Conservation (phyloP, 2,113 vertebrate species). For the Elgaria multicarinata region DNA sequence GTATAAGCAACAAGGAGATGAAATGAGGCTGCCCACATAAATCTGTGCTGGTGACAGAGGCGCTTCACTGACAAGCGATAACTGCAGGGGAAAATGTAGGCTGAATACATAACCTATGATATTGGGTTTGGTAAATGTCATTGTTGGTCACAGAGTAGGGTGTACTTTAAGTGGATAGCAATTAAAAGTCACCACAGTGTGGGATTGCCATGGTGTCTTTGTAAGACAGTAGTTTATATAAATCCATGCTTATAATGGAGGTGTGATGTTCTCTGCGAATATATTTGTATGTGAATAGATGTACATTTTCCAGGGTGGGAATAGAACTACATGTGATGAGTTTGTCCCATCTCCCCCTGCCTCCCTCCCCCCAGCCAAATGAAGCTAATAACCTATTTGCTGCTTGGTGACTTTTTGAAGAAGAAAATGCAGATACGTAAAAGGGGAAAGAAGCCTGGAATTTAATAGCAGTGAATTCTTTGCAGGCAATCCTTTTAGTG, state of each 20-base stretch:
- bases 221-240: conserved; percentile 18
- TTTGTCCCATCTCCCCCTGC: not conserved
- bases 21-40: conserved; percentile 63
- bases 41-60: conserved; percentile 64
- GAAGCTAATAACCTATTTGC: not conserved
- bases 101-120: conserved; percentile 55
- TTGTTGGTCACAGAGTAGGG: conserved; percentile 36
- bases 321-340: not conserved
- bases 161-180: conserved; percentile 53
- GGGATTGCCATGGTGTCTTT: conserved; percentile 45
- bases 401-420: not conserved
- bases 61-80: conserved; percentile 64
- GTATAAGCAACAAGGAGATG: conserved; percentile 51
- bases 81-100: conserved; percentile 52
- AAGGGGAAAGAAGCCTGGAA: conserved; percentile 19
- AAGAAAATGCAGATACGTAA: conserved; percentile 12
- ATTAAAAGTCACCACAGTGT: conserved; percentile 54
- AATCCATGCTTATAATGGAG: conserved; percentile 1
- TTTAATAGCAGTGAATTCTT: not conserved
- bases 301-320: not conserved
- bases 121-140: conserved; percentile 53
- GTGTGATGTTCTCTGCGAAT: conserved; percentile 24
- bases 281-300: conserved; percentile 6
- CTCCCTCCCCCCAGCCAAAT: not conserved
- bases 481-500: not conserved